Base-by-base conservation (phyloP, 2,888 invertebrate species). In the Monopis laevigella region DNA sequence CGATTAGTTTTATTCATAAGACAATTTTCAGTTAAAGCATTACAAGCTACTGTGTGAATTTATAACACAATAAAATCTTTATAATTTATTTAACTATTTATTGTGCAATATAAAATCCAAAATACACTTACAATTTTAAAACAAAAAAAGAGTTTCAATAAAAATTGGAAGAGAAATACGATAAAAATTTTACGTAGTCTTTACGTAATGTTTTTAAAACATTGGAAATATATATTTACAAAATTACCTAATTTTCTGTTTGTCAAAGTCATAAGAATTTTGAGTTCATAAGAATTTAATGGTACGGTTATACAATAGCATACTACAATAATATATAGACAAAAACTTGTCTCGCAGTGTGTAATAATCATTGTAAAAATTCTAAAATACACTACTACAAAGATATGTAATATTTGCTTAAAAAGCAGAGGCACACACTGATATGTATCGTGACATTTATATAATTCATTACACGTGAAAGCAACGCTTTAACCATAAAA, bases 241-340 rank as follows among this genome's bases (percentile, higher is more conserved):
- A 73, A 69, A 74, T 71, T 71, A 64, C 58, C 56, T 67, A 68
- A 69, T 73, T n/a, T n/a, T n/a, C 62, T 70, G 67, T 66, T 65
- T n/a, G n/a, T n/a, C 60, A 59, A 69, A 75, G 75, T 80, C 80
- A 77, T 80, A 80, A 80, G 77, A 80, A 67, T 74, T 65, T 69
- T 59, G 65, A 72, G 66, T 74, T 80, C 78, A 80, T 78, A 78
- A 80, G 78, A 77, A 28, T 67, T 62, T 60, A 71, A 71, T 75
- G 70, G 73, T 77, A 67, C 70, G 59, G 68, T 61, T 19, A 13
- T 67, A 53, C 55, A 56, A 64, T 74, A 75, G 71, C 69, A 53
- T 66, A 55, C 74, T 75, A 74, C 36, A 60, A 65, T 65, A 68
- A 58, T 64, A 60, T 73, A 74, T 27, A 27, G 40, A 28, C 36